Percentiles rank a stretch among this genome's conserved stretches.
phyloP scores from a whole-genome alignment of 2,797 vertebrate genomes.

The Eupleurogrammus muticus region DNA sequence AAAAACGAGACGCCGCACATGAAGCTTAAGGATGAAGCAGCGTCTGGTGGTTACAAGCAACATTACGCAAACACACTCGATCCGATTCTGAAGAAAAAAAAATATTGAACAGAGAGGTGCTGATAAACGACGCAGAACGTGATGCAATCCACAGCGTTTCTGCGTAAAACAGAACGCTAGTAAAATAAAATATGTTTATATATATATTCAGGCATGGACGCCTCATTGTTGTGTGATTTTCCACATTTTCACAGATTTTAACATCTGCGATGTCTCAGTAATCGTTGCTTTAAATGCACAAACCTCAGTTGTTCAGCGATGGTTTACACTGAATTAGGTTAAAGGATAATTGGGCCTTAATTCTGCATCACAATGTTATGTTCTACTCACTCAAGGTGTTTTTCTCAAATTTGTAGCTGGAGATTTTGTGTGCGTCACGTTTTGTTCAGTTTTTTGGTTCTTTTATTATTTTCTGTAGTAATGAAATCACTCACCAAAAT shows the following conservation, averaged over 20 bases:
- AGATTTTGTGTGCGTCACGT: too few relatives aligned
- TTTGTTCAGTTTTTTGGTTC: too few relatives aligned
- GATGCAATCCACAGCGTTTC: too few relatives aligned
- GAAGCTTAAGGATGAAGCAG: too few relatives aligned
- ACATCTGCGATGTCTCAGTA: slow-evolving; percentile 10
- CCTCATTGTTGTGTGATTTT: not conserved
- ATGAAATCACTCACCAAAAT: too few relatives aligned
- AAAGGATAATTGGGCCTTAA: too few relatives aligned
- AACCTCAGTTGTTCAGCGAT: not conserved
- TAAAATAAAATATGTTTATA: too few relatives aligned
- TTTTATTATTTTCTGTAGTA: too few relatives aligned
- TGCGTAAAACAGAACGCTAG: not conserved
- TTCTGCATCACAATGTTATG: too few relatives aligned
- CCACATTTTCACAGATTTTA: not conserved
- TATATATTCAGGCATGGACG: not conserved
- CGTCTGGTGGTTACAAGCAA: not conserved
- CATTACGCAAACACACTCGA: not conserved
- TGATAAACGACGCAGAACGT: not conserved
- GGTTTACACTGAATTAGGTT: not conserved
- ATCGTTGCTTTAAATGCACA: slow-evolving; percentile 36
- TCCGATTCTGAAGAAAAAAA: not conserved
- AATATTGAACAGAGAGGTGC: not conserved
- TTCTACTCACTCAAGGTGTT: too few relatives aligned
- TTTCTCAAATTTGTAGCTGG: too few relatives aligned
- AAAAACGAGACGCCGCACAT: too few relatives aligned